These are phyloP conservation scores for Drosophila eohydei DNA, from an alignment of 2,888 invertebrate genomes.

Conservation along the genomic window DNA sequence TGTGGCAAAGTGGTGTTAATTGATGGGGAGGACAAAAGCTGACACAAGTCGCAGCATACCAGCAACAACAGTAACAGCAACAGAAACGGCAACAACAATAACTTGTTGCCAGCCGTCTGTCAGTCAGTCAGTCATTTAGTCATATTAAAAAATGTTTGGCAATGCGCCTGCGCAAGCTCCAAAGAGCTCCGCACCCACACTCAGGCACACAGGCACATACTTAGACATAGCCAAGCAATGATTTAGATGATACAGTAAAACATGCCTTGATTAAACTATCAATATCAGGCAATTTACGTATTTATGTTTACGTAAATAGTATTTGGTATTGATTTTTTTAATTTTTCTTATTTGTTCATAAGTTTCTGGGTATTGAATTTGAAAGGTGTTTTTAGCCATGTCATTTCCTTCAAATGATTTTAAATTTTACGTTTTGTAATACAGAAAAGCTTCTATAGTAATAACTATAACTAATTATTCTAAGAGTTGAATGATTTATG, in stretches of 20 bases:
- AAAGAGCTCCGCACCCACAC: slow-evolving; percentile 13
- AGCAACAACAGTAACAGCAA: slow-evolving; percentile 25
- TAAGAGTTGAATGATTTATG: too few relatives aligned
- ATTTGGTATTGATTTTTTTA: background rate
- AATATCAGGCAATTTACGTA: background rate
- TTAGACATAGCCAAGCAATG: background rate
- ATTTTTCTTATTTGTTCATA: background rate
- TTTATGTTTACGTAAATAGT: background rate
- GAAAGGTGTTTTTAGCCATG: background rate
- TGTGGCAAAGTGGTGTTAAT: slow-evolving; percentile 67
- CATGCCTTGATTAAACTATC: background rate
- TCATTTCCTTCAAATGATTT: background rate
- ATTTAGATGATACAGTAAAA: slow-evolving; percentile 34
- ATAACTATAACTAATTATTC: too few relatives aligned
- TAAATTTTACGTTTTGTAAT: too few relatives aligned
- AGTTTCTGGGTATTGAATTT: background rate
- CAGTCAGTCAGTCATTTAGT: slow-evolving; percentile 46
- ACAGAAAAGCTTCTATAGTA: too few relatives aligned
- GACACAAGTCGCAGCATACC: slow-evolving; percentile 52
- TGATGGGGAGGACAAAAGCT: slow-evolving; percentile 67
- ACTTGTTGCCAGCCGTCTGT: slow-evolving; percentile 63
- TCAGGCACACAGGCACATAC: background rate
- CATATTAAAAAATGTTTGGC: slow-evolving; percentile 47
- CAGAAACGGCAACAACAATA: slow-evolving; percentile 19
- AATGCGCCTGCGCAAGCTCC: slow-evolving; percentile 63